Percentiles rank a stretch among this genome's conserved stretches.
Conservation (phyloP, 2,888 invertebrate species). For the Macrophya alboannulata region DNA sequence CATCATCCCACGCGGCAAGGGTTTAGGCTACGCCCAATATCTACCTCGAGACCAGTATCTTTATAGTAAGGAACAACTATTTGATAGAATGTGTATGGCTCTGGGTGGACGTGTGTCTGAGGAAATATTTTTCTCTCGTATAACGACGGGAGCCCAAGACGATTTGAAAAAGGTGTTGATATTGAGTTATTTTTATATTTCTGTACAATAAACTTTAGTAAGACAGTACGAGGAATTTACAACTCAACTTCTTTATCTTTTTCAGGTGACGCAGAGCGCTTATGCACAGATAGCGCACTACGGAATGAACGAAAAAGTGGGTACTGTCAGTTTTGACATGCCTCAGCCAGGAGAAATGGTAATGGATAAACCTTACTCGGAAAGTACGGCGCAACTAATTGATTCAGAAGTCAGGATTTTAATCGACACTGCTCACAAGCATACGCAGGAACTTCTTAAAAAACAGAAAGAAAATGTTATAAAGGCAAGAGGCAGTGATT, state of each 20-base stretch:
- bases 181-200: not conserved
- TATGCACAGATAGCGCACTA: slow-evolving; percentile 99
- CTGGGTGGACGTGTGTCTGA: slow-evolving; percentile 99
- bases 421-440: slow-evolving; percentile 89
- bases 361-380: slow-evolving; percentile 98
- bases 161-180: slow-evolving; percentile 95
- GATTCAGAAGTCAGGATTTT: slow-evolving; percentile 94
- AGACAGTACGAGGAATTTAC: not conserved
- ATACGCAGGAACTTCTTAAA: slow-evolving; percentile 89
- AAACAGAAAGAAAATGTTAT: slow-evolving; percentile 93
- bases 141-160: slow-evolving; percentile 99
- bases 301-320: slow-evolving; percentile 99
- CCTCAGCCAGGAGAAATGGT: slow-evolving; percentile 96
- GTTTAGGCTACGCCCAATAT: slow-evolving; percentile 99
- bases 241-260: slow-evolving; percentile 4
- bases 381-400: slow-evolving; percentile 97
- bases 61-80: slow-evolving; percentile 97
- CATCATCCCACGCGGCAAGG: slow-evolving; percentile 99
- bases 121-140: slow-evolving; percentile 96
- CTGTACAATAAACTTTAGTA: not conserved
- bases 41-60: slow-evolving; percentile 99
- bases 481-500: slow-evolving; percentile 82
- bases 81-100: slow-evolving; percentile 99
- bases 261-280: slow-evolving; percentile 92
- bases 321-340: slow-evolving; percentile 97